Base-by-base conservation (phyloP, 2,797 vertebrate species). In the Dipus sagitta region DNA sequence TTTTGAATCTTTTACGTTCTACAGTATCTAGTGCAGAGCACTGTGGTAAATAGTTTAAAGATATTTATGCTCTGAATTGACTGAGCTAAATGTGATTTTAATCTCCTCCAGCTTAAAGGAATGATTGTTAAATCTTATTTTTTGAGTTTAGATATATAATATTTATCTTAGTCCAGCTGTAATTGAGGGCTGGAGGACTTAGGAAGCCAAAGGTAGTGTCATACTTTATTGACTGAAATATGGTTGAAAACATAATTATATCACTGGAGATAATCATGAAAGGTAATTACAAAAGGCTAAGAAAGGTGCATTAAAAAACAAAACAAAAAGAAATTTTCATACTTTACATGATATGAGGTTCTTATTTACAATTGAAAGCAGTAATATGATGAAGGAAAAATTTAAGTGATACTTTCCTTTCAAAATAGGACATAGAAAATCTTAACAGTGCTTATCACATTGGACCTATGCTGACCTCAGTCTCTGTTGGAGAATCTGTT, bases 91-190 rank as follows among this genome's bases (percentile, higher is more conserved):
- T 42, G 58, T 71, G 14, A 42, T 42, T 85, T 81, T 12, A 2
- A 7, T 24, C 4, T 2, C 3, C 18, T 14, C 13, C 0, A 18
- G 4, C 34, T 72, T 79, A 83, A 75, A 12, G 24, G n/a, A 52
- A 42, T 4, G n/a, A 23, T 42, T 81, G 6, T 47, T 79, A 20
- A 52, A 87, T 62, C 58, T 91, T 65, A 54, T 68, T 47, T 92
- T 92, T 5, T 54, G 72, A 90, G 30, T 62, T 91, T 52, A 77
- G 81, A 93, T 92, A 75, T 70, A 62, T 77, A 86, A 92, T 72
- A 23, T 58, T 84, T 52, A 71, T 87, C 62, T n/a, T 42, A 77
- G 67, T 60, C 6, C 21, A 67, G 13, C 15, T 76, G 8, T 58
- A 68, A 93, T 21, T 24, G 68, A 72, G 38, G 52, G 52, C 34